Evolutionary conservation across 2,888 invertebrate species (phyloP), one percentile per base, ranked within the genome.

Genomic region (Bellardia bayeri): DNA sequence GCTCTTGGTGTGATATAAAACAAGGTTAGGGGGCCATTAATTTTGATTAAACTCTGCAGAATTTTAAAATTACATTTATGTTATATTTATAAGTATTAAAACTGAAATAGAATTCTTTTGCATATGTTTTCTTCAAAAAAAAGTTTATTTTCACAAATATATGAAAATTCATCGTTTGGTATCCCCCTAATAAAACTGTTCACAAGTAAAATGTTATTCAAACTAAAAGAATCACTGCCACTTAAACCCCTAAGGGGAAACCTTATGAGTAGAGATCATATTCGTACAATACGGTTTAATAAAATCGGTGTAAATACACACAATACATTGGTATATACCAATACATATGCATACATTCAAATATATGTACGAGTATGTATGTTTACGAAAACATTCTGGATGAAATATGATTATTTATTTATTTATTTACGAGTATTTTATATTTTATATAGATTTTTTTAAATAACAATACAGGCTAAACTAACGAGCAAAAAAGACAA

Each of bases 401-500:
- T 75, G 75, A 74, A 85, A 85, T 37, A 80, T 69, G 61, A 74
- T 80, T 78, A 58, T 72, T 74, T 79, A 78, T 78, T 76, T 68
- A 75, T 75, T 63, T 75, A 42, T 58, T 13, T 45, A 45, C 45
- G 45, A 45, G 16, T 72, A 58, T 64, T 66, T 54, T 54, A 16
- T 54, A 16, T 54, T 16, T 54, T 16, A n/a, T 16, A 61, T 14
- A 9, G 42, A 13, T 56, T 74, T 76, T 76, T 82, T 69, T 61
- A n/a, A 16, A 49, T 8, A 54, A 23, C 23, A 23, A 54, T 23
- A 81, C 68, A 61, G 13, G 8, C n/a, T 16, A 45, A 58, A 23
- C 49, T 72, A 85, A 76, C 76, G 76, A 82, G 82, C 85, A 78
- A 66, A 69, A 75, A 68, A 49, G n/a, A 16, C n/a, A 3, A 56